Evolutionary conservation across 1,140 invertebrate species (phyloP).

Genomic region (Bombus cullumanus): DNA sequence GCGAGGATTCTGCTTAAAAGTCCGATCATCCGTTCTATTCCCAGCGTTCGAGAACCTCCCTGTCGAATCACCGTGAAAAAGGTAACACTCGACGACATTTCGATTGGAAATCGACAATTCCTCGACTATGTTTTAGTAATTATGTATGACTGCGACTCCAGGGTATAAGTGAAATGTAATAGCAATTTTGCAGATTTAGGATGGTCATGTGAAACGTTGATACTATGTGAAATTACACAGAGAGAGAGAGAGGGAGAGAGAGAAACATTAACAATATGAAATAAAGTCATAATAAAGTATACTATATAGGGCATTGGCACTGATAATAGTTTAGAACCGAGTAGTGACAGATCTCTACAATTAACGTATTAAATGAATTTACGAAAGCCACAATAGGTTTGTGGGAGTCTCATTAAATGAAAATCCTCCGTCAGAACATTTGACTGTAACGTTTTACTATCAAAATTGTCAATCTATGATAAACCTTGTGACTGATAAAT

Average conservation of each 20-base stretch:
- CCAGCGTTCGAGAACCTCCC: slow-evolving; percentile 27
- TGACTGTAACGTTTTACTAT: not conserved
- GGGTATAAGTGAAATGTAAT: not conserved
- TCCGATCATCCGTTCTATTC: slow-evolving; percentile 63
- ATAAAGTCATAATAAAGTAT: too few relatives aligned
- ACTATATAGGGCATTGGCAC: too few relatives aligned
- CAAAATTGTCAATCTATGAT: not conserved
- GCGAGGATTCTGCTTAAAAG: slow-evolving; percentile 62
- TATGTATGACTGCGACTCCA: not conserved
- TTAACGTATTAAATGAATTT: too few relatives aligned
- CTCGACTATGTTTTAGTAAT: not conserved
- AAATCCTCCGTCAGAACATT: too few relatives aligned
- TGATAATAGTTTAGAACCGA: too few relatives aligned
- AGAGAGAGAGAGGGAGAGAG: too few relatives aligned
- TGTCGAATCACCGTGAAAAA: slow-evolving; percentile 34
- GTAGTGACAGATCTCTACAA: too few relatives aligned
- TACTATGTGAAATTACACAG: not conserved
- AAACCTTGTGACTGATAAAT: too few relatives aligned
- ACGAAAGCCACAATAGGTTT: too few relatives aligned
- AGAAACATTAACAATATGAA: too few relatives aligned
- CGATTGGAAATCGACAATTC: slow-evolving; percentile 10
- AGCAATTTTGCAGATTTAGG: not conserved
- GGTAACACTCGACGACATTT: slow-evolving; percentile 34
- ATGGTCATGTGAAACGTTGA: not conserved
- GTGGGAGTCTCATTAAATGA: too few relatives aligned